Percentiles rank a stretch among this genome's conserved stretches.
These are phyloP conservation scores for Cremastobaeus sp. DNA, from an alignment of 2,888 invertebrate genomes.

Conservation along the genomic window DNA sequence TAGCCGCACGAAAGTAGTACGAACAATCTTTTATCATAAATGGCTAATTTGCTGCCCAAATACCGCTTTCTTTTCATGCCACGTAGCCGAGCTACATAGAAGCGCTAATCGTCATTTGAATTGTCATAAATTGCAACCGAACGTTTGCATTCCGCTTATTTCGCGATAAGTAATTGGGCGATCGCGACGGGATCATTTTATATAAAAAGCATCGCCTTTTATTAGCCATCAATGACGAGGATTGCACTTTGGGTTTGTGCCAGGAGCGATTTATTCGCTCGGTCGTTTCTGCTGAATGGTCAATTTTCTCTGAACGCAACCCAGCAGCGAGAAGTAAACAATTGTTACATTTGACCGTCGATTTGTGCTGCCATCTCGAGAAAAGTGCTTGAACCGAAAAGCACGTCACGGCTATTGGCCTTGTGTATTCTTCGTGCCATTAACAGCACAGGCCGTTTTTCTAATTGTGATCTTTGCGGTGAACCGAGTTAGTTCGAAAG, in stretches of 20 bases:
- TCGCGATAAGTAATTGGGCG: slow-evolving; percentile 49
- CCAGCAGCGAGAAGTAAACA: too few relatives aligned
- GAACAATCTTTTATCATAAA: slow-evolving; percentile 25
- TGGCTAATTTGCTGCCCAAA: slow-evolving; percentile 13
- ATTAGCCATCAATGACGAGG: slow-evolving; percentile 39
- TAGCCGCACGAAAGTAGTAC: too few relatives aligned
- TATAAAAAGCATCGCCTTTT: too few relatives aligned
- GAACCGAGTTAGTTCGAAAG: slow-evolving; percentile 62
- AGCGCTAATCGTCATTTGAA: slow-evolving; percentile 37
- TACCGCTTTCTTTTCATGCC: slow-evolving; percentile 18
- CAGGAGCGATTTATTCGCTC: too few relatives aligned
- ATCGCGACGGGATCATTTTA: too few relatives aligned
- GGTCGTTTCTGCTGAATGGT: too few relatives aligned
- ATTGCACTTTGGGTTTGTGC: too few relatives aligned
- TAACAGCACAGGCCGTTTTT: slow-evolving; percentile 39
- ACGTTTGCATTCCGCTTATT: slow-evolving; percentile 37
- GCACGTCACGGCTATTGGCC: slow-evolving; percentile 30
- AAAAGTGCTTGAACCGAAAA: slow-evolving; percentile 44
- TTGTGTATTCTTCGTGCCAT: slow-evolving; percentile 40
- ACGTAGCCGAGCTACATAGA: too few relatives aligned
- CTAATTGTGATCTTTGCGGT: slow-evolving; percentile 61
- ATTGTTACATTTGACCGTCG: too few relatives aligned
- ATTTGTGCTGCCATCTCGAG: slow-evolving; percentile 64
- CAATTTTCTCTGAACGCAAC: too few relatives aligned
- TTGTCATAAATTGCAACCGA: slow-evolving; percentile 38